A percentile compares a stretch with the other conserved stretches of the same genome.
phyloP scores from a whole-genome alignment of 2,797 vertebrate species.

The Esox masquinongy region DNA sequence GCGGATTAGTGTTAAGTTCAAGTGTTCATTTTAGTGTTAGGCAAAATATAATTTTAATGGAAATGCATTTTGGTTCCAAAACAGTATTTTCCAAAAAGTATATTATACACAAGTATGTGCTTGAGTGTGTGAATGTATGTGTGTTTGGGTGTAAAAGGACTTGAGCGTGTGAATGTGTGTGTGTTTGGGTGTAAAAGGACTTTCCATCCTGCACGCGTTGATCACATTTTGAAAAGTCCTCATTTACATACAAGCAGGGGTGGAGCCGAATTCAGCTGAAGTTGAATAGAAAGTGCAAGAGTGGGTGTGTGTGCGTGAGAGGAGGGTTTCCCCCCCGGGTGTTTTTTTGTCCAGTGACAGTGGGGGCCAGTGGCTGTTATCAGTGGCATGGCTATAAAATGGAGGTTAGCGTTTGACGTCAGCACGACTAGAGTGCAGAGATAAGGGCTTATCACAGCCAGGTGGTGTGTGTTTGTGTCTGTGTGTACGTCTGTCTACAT shows the following conservation, averaged over 20 bases:
- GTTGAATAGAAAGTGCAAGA: too few relatives aligned
- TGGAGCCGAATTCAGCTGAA: too few relatives aligned
- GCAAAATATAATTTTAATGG: too few relatives aligned
- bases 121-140: too few relatives aligned
- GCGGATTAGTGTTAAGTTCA: too few relatives aligned
- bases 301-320: constrained; percentile 15
- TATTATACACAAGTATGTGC: too few relatives aligned
- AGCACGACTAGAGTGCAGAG: constrained; percentile 49
- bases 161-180: neutral
- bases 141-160: neutral
- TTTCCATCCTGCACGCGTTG: neutral
- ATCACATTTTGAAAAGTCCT: too few relatives aligned
- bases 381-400: constrained; percentile 53
- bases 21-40: too few relatives aligned
- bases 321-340: neutral
- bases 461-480: constrained; percentile 41
- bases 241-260: too few relatives aligned
- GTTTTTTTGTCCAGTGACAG: constrained; percentile 14
- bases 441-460: constrained; percentile 60
- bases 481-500: constrained; percentile 5
- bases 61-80: too few relatives aligned
- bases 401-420: constrained; percentile 67
- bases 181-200: neutral
- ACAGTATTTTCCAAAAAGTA: too few relatives aligned
- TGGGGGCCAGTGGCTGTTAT: constrained; percentile 53